These are phyloP conservation scores for Stenchaetothrips biformis DNA, from an alignment of 2,888 invertebrate genomes.

Conservation along the genomic window DNA sequence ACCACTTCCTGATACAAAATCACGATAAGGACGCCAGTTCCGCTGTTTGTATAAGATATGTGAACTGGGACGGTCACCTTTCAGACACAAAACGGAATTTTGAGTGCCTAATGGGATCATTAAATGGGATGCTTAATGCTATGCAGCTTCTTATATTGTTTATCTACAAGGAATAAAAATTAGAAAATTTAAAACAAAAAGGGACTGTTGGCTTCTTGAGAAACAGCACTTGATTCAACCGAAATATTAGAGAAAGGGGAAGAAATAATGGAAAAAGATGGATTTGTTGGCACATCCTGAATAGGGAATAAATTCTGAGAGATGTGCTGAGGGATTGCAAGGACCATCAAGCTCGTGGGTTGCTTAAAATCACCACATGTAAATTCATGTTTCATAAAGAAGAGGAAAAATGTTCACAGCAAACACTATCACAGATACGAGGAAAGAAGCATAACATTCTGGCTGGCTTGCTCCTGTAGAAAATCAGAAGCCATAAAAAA, in stretches of 20 bases:
- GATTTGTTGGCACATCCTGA: not conserved
- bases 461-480: not conserved
- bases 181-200: too few species aligned
- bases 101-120: too few species aligned
- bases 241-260: too few species aligned
- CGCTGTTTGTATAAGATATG: not conserved
- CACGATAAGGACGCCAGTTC: not conserved
- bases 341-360: not conserved
- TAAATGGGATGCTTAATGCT: too few species aligned
- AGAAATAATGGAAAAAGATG: too few species aligned
- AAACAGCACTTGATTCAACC: too few species aligned
- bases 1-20: not conserved
- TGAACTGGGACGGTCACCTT: not conserved
- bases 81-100: not conserved
- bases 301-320: not conserved
- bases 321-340: not conserved
- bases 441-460: not conserved
- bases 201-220: too few species aligned
- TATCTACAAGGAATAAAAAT: too few species aligned
- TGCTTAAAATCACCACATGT: not conserved
- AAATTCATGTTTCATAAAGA: not conserved
- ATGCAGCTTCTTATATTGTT: too few species aligned
- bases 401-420: not conserved
- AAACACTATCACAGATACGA: constrained; percentile 13
- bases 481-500: not conserved